Evolutionary conservation across 2,113 vertebrate species (phyloP), one percentile per base, ranked within the genome.

Genomic region (Okapia johnstoni): DNA sequence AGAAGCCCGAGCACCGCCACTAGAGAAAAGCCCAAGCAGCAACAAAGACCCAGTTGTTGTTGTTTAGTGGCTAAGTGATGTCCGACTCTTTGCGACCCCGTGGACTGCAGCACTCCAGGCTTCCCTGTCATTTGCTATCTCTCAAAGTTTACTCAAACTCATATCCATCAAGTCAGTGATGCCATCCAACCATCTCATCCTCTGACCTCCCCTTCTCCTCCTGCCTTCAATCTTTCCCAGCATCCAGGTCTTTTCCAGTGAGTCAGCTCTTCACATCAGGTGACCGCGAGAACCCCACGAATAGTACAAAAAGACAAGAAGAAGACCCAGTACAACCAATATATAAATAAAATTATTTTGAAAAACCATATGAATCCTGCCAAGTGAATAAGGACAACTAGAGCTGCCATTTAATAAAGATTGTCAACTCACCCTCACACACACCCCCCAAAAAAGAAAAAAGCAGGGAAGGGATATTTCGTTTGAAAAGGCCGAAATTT

Each of bases 91-190:
- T 70, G 66, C 0, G 0, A 40, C 66, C n/a, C n/a, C n/a, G 23
- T 6, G n/a, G n/a, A 40, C 19, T 2, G 1, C n/a, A 40, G n/a
- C 0, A 0, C 21, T 10, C 66, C n/a, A n/a, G 19, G 66, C 66
- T 40, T 70, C 66, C 66, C 5, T 70, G 66, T 70, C n/a, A 23
- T 40, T 40, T 40, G 19, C 66, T 70, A 6, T 70, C 66, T 70
- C 66, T 70, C 66, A 40, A 40, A 70, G 66, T 70, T 36, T 70
- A 19, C 66, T 70, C 66, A 70, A 6, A 70, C 4, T 70, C 63
- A n/a, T 66, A 36, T 36, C 63, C 63, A 12, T 40, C 66, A 40
- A 40, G 66, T 70, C n/a, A 70, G n/a, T 40, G 66, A 23, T 23
- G n/a, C n/a, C n/a, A 70, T 36, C n/a, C 66, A 70, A 40, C 5